phyloP scores from a whole-genome alignment of 2,888 invertebrate genomes.

The Andrena praecox region DNA sequence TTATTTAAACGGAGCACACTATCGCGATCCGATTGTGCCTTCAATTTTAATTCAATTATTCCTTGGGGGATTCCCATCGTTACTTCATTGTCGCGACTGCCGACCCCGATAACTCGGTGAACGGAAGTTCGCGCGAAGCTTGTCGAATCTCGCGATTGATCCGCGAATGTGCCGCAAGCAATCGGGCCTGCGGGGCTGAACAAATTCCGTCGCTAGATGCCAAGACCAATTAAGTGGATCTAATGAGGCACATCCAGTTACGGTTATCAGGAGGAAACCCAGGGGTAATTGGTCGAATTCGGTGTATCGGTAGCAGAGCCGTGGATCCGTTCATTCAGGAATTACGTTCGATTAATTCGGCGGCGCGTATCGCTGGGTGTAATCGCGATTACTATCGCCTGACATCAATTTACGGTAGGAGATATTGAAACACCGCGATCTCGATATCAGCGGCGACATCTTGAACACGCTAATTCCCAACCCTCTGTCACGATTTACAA shows the following conservation, averaged over 20 bases:
- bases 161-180: neutral
- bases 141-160: slow-evolving; percentile 18
- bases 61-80: neutral
- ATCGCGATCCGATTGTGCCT: too few relatives aligned
- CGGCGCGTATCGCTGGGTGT: neutral
- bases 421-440: neutral
- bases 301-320: neutral
- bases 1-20: too few relatives aligned
- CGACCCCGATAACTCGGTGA: slow-evolving; percentile 9
- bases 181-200: slow-evolving; percentile 14
- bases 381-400: slow-evolving; percentile 17
- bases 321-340: neutral
- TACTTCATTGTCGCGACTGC: too few relatives aligned
- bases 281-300: slow-evolving; percentile 38
- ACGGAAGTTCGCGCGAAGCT: neutral
- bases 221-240: slow-evolving; percentile 36
- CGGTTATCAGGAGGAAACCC: slow-evolving; percentile 46
- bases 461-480: neutral
- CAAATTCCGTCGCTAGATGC: slow-evolving; percentile 28
- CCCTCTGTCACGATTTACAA: neutral
- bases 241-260: slow-evolving; percentile 46
- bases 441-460: neutral
- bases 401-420: neutral
- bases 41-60: slow-evolving; percentile 1
- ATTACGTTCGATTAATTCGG: slow-evolving; percentile 27